Evolutionary conservation across 2,888 invertebrate species (phyloP).

Genomic region (Gari tellinella): DNA sequence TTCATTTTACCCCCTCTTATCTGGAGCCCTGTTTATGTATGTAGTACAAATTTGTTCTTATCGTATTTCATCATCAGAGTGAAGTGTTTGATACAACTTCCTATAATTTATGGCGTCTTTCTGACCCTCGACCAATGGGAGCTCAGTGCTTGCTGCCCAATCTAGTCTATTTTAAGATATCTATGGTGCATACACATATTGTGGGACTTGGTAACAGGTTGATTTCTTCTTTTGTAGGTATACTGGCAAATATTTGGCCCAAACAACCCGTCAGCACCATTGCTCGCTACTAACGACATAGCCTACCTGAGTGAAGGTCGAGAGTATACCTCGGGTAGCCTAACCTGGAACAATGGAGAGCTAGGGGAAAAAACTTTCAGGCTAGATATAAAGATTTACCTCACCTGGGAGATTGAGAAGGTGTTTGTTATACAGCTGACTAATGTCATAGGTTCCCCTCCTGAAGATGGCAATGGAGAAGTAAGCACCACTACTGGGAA

Average conservation of each 20-base stretch:
- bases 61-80: too few relatives aligned
- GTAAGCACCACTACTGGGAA: slow-evolving; percentile 70
- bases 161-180: too few relatives aligned
- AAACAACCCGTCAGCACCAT: slow-evolving; percentile 75
- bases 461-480: slow-evolving; percentile 76
- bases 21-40: too few relatives aligned
- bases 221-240: slow-evolving; percentile 65
- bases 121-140: too few relatives aligned
- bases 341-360: slow-evolving; percentile 78
- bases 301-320: slow-evolving; percentile 56
- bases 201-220: too few relatives aligned
- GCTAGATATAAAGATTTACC: slow-evolving; percentile 77
- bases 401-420: slow-evolving; percentile 81
- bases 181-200: too few relatives aligned
- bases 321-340: slow-evolving; percentile 75
- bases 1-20: too few relatives aligned
- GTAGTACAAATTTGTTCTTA: too few relatives aligned
- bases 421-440: slow-evolving; percentile 76
- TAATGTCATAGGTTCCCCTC: slow-evolving; percentile 73
- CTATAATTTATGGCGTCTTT: too few relatives aligned
- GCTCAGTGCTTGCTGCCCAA: too few relatives aligned
- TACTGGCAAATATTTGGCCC: slow-evolving; percentile 82
- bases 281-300: slow-evolving; percentile 79
- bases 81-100: too few relatives aligned
- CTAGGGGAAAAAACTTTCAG: slow-evolving; percentile 75